Base-by-base conservation (phyloP, 1,140 invertebrate genomes). In the Pseudomyrmex flavicornis region DNA sequence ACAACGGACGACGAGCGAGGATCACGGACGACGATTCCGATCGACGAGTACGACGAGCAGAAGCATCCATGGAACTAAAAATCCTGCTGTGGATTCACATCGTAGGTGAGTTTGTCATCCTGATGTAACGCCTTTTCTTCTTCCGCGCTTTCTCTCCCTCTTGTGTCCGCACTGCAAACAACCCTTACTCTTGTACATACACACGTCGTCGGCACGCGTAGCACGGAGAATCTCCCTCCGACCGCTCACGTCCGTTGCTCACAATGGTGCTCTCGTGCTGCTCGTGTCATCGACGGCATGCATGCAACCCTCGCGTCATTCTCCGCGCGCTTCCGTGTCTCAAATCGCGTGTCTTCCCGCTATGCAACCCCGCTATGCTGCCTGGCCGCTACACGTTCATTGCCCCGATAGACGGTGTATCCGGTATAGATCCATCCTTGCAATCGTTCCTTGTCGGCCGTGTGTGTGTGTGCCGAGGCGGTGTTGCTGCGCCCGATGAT, bases 61-160 rank as follows among this genome's bases (percentile, higher is more conserved):
- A 61, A 70, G 73, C 89, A 87, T 84, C 91, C 86, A 93, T 93
- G 93, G 92, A 93, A 92, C 90, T 92, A 85, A 89, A 89, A 88
- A 91, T 93, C 72, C 84, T 93, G 9, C 85, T 93, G 68, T 83
- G 93, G 68, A 85, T 88, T 85, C 91, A 93, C 74, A 90, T 93
- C 83, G 88, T 93, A 77, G 93, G 93, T 93, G 86, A 93, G 93
- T 93, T 35, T 7, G 35, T 58, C 56, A 46, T 15, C 48, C 35
- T 68, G 35, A 56, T 22, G 48, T 4, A 12, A 13, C 5, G 59
- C 26, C 77, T 74, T 82, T 13, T 52, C n/a, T 46, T 10, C 22
- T 54, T 9, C 44, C 5, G 12, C 35, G 12, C 2, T 35, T 35
- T 35, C 35, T 35, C 44, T 15, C 69, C 70, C 35, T 58, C 0